phyloP scores from a whole-genome alignment of 2,888 invertebrate species.

The Galerucella pusilla region DNA sequence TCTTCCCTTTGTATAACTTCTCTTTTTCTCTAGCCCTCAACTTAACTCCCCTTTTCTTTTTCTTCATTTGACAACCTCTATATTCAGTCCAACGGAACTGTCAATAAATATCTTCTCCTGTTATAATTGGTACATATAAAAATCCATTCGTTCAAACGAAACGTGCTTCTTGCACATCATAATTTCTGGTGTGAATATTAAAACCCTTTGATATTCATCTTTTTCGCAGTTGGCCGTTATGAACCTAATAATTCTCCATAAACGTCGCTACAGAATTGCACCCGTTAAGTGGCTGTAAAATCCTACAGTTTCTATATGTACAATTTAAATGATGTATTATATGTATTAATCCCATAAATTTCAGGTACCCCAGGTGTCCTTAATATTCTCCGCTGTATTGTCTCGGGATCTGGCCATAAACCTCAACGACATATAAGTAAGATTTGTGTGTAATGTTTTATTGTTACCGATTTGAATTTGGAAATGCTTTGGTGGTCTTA shows the following conservation, averaged over 20 bases:
- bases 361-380: slow-evolving; percentile 32
- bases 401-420: slow-evolving; percentile 29
- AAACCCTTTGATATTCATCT: neutral
- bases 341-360: slow-evolving; percentile 35
- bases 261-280: slow-evolving; percentile 29
- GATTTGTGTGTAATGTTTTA: slow-evolving; percentile 17
- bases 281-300: slow-evolving; percentile 29
- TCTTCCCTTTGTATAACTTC: no score
- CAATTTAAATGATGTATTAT: slow-evolving; percentile 36
- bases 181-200: neutral
- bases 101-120: no score
- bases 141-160: no score
- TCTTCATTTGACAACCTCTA: no score
- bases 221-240: slow-evolving; percentile 16
- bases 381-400: slow-evolving; percentile 31
- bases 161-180: neutral
- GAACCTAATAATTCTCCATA: slow-evolving; percentile 32
- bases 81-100: no score
- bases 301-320: slow-evolving; percentile 29
- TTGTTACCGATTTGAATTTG: slow-evolving; percentile 10
- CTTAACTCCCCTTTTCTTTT: no score
- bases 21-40: no score
- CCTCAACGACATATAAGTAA: slow-evolving; percentile 27
- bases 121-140: no score
- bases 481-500: neutral